Conservation (phyloP, 2,113 vertebrate genomes). For the Neopipo cinnamomea region DNA sequence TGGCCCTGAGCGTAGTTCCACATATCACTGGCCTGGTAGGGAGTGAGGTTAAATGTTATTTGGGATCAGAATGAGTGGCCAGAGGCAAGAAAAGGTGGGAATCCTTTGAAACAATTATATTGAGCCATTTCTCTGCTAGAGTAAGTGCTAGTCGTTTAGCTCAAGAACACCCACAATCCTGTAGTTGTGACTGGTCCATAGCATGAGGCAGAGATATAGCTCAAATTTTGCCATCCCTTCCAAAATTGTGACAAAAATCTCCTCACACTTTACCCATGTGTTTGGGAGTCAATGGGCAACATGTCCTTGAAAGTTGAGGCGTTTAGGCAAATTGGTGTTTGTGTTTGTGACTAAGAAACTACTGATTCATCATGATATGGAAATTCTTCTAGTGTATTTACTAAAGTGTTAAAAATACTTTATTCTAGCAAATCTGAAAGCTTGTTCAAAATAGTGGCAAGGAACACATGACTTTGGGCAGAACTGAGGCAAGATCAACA, state of each 20-base stretch:
- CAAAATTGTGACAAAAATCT: not conserved
- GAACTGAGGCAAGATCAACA: not conserved
- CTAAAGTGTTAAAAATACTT: not conserved
- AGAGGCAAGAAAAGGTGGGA: not conserved
- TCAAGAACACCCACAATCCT: not conserved
- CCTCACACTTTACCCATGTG: not conserved
- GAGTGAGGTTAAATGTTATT: not conserved
- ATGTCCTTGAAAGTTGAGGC: not conserved
- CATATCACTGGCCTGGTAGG: fast-evolving
- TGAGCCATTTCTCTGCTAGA: not conserved
- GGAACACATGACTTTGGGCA: not conserved
- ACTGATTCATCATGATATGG: not conserved
- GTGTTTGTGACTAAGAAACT: not conserved
- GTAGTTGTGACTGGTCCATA: not conserved
- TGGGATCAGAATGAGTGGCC: not conserved
- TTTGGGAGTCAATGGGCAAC: not conserved
- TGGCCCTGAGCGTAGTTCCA: fast-evolving
- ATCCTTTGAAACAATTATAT: not conserved
- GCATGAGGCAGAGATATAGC: fast-evolving
- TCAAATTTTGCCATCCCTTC: not conserved
- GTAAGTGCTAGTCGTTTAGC: not conserved
- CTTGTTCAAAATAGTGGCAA: not conserved
- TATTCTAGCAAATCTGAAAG: not conserved
- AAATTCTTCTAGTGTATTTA: not conserved
- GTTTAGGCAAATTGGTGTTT: not conserved